These are phyloP conservation scores for Pampusana beccarii DNA, from an alignment of 2,113 vertebrate species.

Conservation along the genomic window DNA sequence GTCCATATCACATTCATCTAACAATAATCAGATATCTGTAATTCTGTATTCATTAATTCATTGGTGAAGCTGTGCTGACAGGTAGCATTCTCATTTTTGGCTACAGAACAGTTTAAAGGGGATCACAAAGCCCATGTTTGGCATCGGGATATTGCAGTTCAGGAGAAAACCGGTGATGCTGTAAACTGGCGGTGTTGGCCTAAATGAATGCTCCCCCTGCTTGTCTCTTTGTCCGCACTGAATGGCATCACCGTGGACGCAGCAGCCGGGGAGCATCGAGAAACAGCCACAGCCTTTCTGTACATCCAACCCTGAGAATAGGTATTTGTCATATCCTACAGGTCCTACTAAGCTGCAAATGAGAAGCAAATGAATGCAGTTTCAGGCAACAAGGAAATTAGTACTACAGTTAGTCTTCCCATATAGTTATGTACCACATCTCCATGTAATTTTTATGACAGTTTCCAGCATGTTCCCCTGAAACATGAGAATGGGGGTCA, in stretches of 20 bases:
- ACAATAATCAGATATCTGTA: background rate
- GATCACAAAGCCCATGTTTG: background rate
- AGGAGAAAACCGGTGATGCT: background rate
- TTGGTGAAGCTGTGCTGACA: background rate
- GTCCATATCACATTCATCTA: background rate
- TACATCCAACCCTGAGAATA: background rate
- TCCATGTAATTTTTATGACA: background rate
- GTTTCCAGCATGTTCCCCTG: background rate
- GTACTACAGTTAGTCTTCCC: background rate
- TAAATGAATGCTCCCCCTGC: background rate
- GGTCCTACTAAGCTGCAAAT: background rate
- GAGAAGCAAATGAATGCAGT: background rate
- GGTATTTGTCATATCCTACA: background rate
- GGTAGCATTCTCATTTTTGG: background rate
- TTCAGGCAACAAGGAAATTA: background rate
- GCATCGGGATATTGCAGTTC: background rate
- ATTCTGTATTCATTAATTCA: background rate
- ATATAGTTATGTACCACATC: background rate
- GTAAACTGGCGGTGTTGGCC: background rate
- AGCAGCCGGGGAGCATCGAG: background rate
- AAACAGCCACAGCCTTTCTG: background rate
- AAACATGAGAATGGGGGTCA: background rate
- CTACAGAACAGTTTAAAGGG: background rate
- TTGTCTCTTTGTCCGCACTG: background rate
- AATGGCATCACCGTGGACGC: background rate